Conservation (phyloP, 2,888 invertebrate species). For the Polia nebulosa region DNA sequence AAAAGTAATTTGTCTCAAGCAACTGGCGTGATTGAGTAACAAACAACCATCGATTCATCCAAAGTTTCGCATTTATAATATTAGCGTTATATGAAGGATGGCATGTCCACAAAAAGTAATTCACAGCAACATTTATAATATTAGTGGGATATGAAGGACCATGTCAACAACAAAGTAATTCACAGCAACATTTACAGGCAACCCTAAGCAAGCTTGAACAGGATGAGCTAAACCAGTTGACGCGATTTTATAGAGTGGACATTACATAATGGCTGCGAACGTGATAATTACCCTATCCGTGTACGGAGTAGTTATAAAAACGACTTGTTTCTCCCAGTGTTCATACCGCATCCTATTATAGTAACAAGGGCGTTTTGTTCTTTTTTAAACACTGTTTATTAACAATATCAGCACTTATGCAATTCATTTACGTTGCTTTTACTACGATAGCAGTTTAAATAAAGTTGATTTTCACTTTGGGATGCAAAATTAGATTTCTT, state of each 20-base stretch:
- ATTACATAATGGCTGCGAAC: slow-evolving; percentile 83
- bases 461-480: background rate
- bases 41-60: too few relatives aligned
- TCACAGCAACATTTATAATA: too few relatives aligned
- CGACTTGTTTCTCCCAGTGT: slow-evolving; percentile 46
- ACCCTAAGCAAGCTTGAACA: slow-evolving; percentile 67
- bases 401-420: slow-evolving; percentile 33
- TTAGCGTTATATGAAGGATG: too few relatives aligned
- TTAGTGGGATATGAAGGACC: background rate
- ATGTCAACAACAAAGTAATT: slow-evolving; percentile 6
- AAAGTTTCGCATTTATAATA: too few relatives aligned
- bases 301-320: slow-evolving; percentile 68
- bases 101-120: too few relatives aligned
- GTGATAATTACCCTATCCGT: slow-evolving; percentile 78
- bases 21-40: too few relatives aligned
- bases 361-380: slow-evolving; percentile 48
- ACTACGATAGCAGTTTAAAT: background rate
- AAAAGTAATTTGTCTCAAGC: too few relatives aligned
- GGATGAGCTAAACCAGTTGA: slow-evolving; percentile 82
- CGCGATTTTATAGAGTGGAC: slow-evolving; percentile 86
- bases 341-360: slow-evolving; percentile 61
- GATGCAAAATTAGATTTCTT: background rate
- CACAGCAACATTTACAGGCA: slow-evolving; percentile 54
- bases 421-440: slow-evolving; percentile 29
- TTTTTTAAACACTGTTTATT: slow-evolving; percentile 40